phyloP scores from a whole-genome alignment of 2,888 invertebrate species.

The Eurytoma californica region DNA sequence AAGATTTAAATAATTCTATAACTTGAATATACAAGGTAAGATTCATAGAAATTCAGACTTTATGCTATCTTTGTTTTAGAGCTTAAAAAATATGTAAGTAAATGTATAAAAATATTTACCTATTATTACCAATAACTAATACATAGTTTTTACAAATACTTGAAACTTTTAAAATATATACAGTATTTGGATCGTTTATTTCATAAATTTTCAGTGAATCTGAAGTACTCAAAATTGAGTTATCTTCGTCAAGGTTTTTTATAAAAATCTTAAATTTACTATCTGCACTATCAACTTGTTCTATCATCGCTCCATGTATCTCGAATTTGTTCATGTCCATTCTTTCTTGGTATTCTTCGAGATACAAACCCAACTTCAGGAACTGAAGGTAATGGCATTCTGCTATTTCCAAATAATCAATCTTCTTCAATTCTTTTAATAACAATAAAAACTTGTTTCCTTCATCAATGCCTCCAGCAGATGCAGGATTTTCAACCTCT shows the following conservation, averaged over 20 bases:
- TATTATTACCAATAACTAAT: too few relatives aligned
- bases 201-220: background rate
- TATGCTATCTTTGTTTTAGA: too few relatives aligned
- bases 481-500: too few relatives aligned
- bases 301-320: background rate
- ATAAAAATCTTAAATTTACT: background rate
- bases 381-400: too few relatives aligned
- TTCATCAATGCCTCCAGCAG: too few relatives aligned
- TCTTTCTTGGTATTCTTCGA: constrained; percentile 10
- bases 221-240: background rate
- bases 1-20: background rate
- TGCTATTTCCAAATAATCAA: too few relatives aligned
- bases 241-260: constrained; percentile 14
- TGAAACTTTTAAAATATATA: background rate
- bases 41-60: too few relatives aligned
- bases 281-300: background rate
- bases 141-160: background rate
- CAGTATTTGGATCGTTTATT: background rate
- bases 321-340: background rate
- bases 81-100: background rate
- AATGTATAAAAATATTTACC: background rate
- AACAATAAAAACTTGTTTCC: too few relatives aligned
- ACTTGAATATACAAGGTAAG: too few relatives aligned
- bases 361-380: background rate
- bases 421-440: too few relatives aligned